Conservation (phyloP, 2,888 invertebrate genomes). For the Hemithea aestivaria region DNA sequence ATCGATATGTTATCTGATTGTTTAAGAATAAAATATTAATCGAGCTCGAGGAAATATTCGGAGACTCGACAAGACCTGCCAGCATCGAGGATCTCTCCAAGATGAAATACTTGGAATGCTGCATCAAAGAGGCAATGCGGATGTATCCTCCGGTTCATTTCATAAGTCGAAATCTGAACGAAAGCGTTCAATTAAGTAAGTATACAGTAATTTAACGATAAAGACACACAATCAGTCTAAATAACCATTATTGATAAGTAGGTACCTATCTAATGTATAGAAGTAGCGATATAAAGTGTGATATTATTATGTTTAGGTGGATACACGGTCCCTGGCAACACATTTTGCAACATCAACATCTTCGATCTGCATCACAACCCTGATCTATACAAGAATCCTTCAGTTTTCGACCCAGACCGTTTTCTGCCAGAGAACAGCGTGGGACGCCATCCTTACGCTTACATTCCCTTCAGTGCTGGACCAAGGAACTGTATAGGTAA, state of each 20-base stretch:
- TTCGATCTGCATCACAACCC: constrained; percentile 81
- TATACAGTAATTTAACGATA: constrained; percentile 8
- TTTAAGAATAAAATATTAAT: constrained; percentile 78
- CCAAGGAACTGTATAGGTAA: constrained; percentile 81
- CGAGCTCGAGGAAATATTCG: constrained; percentile 82
- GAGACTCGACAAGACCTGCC: constrained; percentile 78
- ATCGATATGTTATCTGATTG: too few relatives aligned
- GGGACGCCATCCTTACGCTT: constrained; percentile 80
- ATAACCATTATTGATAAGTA: too few relatives aligned
- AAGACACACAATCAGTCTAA: too few relatives aligned
- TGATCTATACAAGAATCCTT: constrained; percentile 81
- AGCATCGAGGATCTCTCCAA: constrained; percentile 81
- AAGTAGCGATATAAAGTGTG: too few relatives aligned
- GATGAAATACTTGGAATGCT: constrained; percentile 84
- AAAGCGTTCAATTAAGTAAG: constrained; percentile 79
- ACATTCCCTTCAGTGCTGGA: constrained; percentile 84
- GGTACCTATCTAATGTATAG: too few relatives aligned
- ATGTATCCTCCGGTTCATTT: constrained; percentile 84
- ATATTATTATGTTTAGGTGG: too few relatives aligned
- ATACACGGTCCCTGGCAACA: constrained; percentile 65
- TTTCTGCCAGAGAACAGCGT: constrained; percentile 79
- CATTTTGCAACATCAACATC: constrained; percentile 72
- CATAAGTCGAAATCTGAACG: constrained; percentile 77
- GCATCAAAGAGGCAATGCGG: constrained; percentile 83
- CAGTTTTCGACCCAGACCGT: constrained; percentile 84